Evolutionary conservation across 2,797 vertebrate genomes (phyloP).

Genomic region (Paratrypauchen microcephalus): DNA sequence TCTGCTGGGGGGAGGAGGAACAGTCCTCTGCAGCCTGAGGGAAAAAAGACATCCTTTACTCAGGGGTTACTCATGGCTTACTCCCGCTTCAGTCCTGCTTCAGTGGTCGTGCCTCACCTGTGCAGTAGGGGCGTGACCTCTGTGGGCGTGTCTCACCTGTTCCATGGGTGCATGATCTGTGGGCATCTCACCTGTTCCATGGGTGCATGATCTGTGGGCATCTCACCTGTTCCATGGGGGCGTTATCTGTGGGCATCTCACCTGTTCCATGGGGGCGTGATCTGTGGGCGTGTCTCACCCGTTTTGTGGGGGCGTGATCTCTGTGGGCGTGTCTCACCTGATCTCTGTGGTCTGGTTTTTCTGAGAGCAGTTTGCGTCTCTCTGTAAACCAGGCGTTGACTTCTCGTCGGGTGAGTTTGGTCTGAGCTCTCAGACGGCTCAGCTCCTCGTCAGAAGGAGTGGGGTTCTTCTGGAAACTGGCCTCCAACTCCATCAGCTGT

Average conservation of each 20-base stretch:
- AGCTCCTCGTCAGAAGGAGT: constrained; percentile 90
- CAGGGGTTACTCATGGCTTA: neutral
- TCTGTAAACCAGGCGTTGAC: constrained; percentile 96
- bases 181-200: too few species aligned
- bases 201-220: too few species aligned
- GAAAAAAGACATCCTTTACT: neutral
- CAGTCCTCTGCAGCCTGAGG: neutral
- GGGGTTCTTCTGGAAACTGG: constrained; percentile 85
- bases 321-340: too few species aligned
- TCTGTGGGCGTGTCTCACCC: neutral
- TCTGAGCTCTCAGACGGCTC: constrained; percentile 84
- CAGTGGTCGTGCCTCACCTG: too few species aligned
- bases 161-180: too few species aligned
- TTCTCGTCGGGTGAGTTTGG: constrained; percentile 91
- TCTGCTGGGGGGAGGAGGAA: constrained; percentile 1
- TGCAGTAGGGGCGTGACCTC: too few species aligned
- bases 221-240: too few species aligned
- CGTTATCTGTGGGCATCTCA: too few species aligned
- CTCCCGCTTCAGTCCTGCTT: neutral
- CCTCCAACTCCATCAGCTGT: constrained; percentile 86
- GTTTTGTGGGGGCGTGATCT: too few species aligned
- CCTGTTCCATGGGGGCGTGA: too few species aligned
- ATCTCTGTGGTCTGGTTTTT: neutral
- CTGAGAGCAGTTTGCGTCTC: constrained; percentile 75
- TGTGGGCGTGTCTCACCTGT: neutral